phyloP scores from a whole-genome alignment of 2,888 invertebrate genomes.

The Cantharis rustica region DNA sequence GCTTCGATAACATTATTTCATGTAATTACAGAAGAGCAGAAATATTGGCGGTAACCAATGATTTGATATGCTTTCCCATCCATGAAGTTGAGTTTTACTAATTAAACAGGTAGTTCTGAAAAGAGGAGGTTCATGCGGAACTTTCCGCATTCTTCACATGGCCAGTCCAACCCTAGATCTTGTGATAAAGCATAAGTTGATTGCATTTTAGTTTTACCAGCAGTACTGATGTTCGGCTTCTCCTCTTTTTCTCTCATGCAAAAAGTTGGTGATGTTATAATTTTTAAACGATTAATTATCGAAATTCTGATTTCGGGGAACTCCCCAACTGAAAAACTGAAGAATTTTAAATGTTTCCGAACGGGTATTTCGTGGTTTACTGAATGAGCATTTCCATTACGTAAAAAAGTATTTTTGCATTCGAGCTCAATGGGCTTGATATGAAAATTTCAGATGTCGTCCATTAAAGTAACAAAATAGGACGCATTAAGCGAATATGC shows the following conservation, averaged over 20 bases:
- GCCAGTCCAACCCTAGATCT: not conserved
- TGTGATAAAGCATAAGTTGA: not conserved
- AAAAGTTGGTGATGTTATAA: too few relatives aligned
- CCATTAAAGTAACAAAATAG: not conserved
- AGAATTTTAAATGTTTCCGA: not conserved
- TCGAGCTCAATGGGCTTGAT: not conserved
- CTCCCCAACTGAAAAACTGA: not conserved
- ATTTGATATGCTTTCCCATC: not conserved
- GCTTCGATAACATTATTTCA: too few relatives aligned
- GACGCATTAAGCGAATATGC: not conserved
- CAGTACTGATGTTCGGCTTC: too few relatives aligned
- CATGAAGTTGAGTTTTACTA: not conserved
- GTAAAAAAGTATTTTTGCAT: too few relatives aligned
- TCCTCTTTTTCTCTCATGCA: too few relatives aligned
- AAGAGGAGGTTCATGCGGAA: not conserved
- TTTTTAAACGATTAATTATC: too few relatives aligned
- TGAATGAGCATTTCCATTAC: too few relatives aligned
- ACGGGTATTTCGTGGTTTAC: not conserved
- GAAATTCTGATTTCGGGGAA: too few relatives aligned
- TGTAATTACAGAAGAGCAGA: not conserved
- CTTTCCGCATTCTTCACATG: not conserved
- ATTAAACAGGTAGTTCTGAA: not conserved
- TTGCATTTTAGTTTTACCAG: not conserved
- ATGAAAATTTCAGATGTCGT: not conserved
- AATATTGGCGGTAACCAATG: not conserved